A percentile compares a stretch with the other conserved stretches of the same genome.
These are phyloP conservation scores for Amiota mariae DNA, from an alignment of 2,888 invertebrate genomes.

Conservation along the genomic window DNA sequence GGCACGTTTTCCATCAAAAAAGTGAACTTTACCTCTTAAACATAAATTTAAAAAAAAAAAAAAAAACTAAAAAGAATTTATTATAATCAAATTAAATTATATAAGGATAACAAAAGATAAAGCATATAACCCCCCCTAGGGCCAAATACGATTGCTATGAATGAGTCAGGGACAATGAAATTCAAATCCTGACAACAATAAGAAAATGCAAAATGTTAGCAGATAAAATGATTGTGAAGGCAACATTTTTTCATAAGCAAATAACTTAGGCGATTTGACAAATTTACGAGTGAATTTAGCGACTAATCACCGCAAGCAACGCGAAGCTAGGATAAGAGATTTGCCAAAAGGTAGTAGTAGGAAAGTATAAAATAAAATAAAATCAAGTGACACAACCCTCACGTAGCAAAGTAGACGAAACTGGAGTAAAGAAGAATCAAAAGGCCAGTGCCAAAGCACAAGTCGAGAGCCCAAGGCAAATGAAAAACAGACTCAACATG, in stretches of 20 bases:
- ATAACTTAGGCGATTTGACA: conserved; percentile 61
- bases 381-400: conserved; percentile 10
- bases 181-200: conserved; percentile 2
- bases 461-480: conserved; percentile 47
- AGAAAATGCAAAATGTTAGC: not conserved
- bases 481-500: not conserved
- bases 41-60: too few species aligned
- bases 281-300: conserved; percentile 66
- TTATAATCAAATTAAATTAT: not conserved
- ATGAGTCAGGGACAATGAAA: conserved; percentile 36
- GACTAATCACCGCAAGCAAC: conserved; percentile 58
- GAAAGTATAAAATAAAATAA: conserved; percentile 26
- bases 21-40: too few species aligned
- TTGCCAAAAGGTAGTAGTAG: conserved; percentile 30
- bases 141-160: conserved; percentile 35
- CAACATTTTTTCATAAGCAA: conserved; percentile 28
- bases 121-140: not conserved
- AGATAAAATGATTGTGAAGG: not conserved
- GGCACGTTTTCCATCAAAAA: too few species aligned
- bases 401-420: conserved; percentile 10
- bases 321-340: conserved; percentile 3
- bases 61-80: too few species aligned
- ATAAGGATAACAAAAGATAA: not conserved
- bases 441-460: conserved; percentile 22
- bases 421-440: not conserved